Conservation (phyloP, 2,888 invertebrate genomes). For the Alcis repandata region DNA sequence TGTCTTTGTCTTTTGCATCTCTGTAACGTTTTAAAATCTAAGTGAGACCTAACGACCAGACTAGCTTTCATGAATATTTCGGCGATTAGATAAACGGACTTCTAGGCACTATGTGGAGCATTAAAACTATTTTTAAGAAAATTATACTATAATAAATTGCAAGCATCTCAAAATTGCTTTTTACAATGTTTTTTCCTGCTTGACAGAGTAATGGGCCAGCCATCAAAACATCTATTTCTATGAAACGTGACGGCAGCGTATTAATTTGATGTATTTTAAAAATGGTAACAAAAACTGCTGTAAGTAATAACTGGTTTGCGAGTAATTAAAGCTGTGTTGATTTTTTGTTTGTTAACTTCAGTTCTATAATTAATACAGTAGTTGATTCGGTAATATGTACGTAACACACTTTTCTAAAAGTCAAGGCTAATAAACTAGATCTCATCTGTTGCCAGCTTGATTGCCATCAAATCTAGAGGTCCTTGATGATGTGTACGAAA, state of each 20-base stretch:
- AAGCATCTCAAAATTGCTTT: neutral
- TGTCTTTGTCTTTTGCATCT: neutral
- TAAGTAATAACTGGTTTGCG: neutral
- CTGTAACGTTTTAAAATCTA: neutral
- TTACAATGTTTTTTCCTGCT: neutral
- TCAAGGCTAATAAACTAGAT: conserved; percentile 31
- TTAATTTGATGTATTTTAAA: too few relatives aligned
- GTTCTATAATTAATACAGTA: conserved; percentile 6
- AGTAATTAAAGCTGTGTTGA: neutral
- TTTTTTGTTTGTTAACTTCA: neutral
- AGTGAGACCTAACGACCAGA: neutral
- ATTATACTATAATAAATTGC: conserved; percentile 4
- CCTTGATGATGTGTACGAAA: conserved; percentile 46
- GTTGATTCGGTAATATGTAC: neutral
- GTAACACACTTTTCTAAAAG: conserved; percentile 12
- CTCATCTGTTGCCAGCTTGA: conserved; percentile 15
- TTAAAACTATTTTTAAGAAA: conserved; percentile 40
- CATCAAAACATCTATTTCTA: too few relatives aligned
- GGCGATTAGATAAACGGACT: conserved; percentile 6
- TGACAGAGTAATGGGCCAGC: neutral
- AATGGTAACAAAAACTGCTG: neutral
- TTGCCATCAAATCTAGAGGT: conserved; percentile 27
- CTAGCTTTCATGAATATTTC: neutral
- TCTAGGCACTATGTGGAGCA: conserved; percentile 62
- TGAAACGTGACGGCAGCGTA: too few relatives aligned